phyloP scores from a whole-genome alignment of 2,797 vertebrate species.

The Falco novaeseelandiae region DNA sequence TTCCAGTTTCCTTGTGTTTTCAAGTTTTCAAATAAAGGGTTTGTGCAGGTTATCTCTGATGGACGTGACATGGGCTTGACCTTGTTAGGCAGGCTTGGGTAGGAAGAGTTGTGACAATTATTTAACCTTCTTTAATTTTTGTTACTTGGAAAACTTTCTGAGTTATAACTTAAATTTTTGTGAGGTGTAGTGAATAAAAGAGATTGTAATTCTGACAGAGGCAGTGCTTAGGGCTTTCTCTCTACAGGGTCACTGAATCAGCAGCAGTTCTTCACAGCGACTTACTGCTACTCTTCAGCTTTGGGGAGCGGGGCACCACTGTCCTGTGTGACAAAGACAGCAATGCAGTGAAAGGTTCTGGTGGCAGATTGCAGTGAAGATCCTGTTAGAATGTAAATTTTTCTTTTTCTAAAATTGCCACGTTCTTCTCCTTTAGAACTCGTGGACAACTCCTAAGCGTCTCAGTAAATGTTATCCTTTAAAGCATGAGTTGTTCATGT shows the following conservation, averaged over 20 bases:
- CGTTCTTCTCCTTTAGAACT: not conserved
- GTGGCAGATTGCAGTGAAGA: not conserved
- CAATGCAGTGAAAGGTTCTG: not conserved
- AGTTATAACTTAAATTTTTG: not conserved
- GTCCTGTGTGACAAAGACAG: not conserved
- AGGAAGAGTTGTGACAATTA: not conserved
- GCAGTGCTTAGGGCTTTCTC: not conserved
- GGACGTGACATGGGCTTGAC: accelerated
- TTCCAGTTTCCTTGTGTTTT: not conserved
- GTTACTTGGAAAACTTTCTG: not conserved
- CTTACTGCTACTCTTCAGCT: not conserved
- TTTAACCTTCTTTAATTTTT: not conserved
- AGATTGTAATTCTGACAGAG: not conserved
- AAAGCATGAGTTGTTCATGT: not conserved
- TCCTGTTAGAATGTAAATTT: not conserved
- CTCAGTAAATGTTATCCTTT: not conserved
- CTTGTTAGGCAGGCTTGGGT: not conserved
- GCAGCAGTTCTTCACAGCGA: not conserved
- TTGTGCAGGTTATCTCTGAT: not conserved
- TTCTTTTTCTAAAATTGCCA: not conserved
- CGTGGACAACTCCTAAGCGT: not conserved
- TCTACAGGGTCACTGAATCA: not conserved
- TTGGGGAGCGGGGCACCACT: not conserved
- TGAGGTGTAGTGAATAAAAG: not conserved
- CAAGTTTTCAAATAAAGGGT: not conserved